Conservation (phyloP, 2,113 vertebrate species). For the Miniopterus natalensis region DNA sequence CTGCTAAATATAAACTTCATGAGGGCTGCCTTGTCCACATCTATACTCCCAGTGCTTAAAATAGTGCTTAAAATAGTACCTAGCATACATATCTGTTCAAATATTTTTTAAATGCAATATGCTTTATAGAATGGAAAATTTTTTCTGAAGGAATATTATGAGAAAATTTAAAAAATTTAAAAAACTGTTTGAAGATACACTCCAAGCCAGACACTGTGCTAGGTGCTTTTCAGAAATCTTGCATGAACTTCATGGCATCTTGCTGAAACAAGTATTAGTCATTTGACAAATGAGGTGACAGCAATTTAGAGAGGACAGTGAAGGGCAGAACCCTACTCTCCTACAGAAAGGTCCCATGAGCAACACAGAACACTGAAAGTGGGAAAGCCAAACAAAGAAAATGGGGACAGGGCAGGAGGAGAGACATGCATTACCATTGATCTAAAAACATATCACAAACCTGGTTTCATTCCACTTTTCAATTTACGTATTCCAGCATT, state of each 20-base stretch:
- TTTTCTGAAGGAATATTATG: background rate
- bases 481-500: background rate
- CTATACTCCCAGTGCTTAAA: background rate
- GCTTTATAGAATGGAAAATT: background rate
- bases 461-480: background rate
- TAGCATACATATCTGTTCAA: background rate
- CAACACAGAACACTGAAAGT: background rate
- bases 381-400: background rate
- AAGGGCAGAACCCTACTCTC: background rate
- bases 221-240: constrained; percentile 36
- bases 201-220: background rate
- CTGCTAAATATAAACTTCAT: background rate
- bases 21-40: background rate
- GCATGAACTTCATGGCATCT: background rate
- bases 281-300: background rate
- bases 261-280: background rate
- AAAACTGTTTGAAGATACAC: background rate
- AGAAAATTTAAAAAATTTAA: background rate
- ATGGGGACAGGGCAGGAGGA: background rate
- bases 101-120: background rate
- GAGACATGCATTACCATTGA: background rate
- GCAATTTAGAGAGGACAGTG: background rate
- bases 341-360: background rate
- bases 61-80: background rate
- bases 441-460: background rate